Evolutionary conservation across 2,113 vertebrate species (phyloP).

Genomic region (Nyctibius bracteatus): DNA sequence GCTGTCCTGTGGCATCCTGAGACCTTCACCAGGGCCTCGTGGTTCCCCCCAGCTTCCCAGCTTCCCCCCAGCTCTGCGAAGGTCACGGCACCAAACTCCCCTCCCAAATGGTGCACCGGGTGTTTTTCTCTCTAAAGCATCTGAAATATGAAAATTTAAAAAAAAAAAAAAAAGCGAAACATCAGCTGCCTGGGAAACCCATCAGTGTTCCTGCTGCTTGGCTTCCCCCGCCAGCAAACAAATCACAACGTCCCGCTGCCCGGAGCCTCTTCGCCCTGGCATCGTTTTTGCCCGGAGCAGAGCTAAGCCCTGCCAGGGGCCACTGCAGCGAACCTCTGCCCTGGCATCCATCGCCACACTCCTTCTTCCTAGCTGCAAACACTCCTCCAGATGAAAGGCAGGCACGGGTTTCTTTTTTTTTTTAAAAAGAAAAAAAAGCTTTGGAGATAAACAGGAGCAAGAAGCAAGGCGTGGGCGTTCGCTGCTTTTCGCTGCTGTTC

Average conservation of each 20-base stretch:
- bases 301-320: neutral
- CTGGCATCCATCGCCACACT: fast-evolving
- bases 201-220: constrained; percentile 52
- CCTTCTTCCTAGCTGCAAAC: neutral
- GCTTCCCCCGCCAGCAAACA: constrained; percentile 2
- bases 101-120: neutral
- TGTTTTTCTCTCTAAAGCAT: constrained; percentile 28
- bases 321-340: neutral
- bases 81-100: neutral
- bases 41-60: neutral
- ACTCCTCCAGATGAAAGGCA: neutral
- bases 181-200: constrained; percentile 64
- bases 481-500: neutral
- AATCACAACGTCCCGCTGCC: neutral
- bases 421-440: neutral
- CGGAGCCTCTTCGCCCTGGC: neutral
- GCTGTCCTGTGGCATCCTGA: neutral
- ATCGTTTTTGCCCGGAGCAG: neutral
- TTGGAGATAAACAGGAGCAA: constrained; percentile 29
- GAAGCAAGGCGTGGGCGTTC: neutral
- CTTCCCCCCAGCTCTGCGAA: neutral
- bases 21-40: neutral
- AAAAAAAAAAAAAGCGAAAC: neutral
- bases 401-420: neutral
- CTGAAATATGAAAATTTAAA: neutral